Evolutionary conservation across 2,888 invertebrate species (phyloP).

Genomic region (Caenorhabditis sp.): DNA sequence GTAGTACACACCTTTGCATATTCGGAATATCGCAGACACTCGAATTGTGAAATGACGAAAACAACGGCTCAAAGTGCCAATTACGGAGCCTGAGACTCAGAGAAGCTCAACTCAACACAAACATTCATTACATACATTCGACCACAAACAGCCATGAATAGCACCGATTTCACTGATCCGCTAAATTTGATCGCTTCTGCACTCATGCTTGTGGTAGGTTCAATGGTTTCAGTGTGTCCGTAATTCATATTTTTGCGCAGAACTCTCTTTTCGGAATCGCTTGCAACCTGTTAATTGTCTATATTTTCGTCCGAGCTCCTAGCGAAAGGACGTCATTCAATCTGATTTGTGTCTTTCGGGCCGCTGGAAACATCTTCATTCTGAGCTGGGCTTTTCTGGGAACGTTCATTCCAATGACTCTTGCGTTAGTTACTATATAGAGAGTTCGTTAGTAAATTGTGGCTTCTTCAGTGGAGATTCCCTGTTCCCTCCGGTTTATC

Average conservation of each 20-base stretch:
- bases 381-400: constrained; percentile 16
- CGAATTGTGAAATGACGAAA: no score
- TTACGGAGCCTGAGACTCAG: no score
- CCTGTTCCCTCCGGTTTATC: constrained; percentile 18
- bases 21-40: no score
- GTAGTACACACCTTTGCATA: no score
- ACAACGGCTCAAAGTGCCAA: no score
- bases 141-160: neutral
- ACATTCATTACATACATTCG: no score
- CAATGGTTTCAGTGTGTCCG: neutral
- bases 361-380: neutral
- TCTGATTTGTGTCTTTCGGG: constrained; percentile 28
- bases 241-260: constrained; percentile 9
- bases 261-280: constrained; percentile 4
- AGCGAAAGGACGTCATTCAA: constrained; percentile 30
- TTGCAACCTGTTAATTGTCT: constrained; percentile 5
- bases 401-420: constrained; percentile 12
- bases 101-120: no score
- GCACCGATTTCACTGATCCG: constrained; percentile 8
- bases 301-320: constrained; percentile 11
- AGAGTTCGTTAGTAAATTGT: neutral
- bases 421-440: constrained; percentile 5
- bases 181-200: constrained; percentile 4
- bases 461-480: constrained; percentile 11
- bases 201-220: constrained; percentile 14